These are phyloP conservation scores for Xenopus borealis DNA, from an alignment of 2,113 vertebrate genomes.

Conservation along the genomic window DNA sequence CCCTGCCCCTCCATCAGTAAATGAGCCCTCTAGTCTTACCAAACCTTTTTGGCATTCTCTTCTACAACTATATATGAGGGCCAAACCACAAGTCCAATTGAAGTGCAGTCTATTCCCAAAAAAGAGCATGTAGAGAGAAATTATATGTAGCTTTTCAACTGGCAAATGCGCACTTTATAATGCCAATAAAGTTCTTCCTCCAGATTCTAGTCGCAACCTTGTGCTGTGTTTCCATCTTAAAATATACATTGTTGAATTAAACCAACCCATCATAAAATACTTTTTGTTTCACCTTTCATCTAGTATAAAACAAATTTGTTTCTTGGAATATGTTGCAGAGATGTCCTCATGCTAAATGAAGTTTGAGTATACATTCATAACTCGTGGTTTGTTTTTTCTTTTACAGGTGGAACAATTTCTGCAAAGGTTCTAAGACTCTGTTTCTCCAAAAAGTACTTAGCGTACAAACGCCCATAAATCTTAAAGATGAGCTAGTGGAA, in stretches of 20 bases:
- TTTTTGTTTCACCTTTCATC: constrained; percentile 54
- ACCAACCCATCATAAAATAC: constrained; percentile 45
- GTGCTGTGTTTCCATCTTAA: constrained; percentile 52
- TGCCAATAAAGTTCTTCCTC: background rate
- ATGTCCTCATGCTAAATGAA: constrained; percentile 57
- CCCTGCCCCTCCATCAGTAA: too few species aligned
- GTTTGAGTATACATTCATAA: constrained; percentile 53
- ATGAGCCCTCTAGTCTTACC: too few species aligned
- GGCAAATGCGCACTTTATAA: too few species aligned
- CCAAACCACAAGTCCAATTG: too few species aligned
- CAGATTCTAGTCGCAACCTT: constrained; percentile 14
- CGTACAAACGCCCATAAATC: constrained; percentile 31
- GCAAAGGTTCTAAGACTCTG: constrained; percentile 51
- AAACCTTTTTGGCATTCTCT: too few species aligned
- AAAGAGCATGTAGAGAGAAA: too few species aligned
- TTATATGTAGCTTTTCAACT: too few species aligned
- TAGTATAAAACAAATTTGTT: constrained; percentile 55
- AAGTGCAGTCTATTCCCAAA: too few species aligned
- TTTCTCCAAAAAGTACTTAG: constrained; percentile 53
- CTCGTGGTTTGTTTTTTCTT: constrained; percentile 54
- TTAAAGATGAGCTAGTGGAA: constrained; percentile 26
- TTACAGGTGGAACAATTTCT: constrained; percentile 57
- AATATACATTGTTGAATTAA: constrained; percentile 48
- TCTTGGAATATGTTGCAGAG: constrained; percentile 49
- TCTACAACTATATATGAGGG: too few species aligned